Conservation (phyloP, 1,140 invertebrate species). For the Drosophila sucinea region DNA sequence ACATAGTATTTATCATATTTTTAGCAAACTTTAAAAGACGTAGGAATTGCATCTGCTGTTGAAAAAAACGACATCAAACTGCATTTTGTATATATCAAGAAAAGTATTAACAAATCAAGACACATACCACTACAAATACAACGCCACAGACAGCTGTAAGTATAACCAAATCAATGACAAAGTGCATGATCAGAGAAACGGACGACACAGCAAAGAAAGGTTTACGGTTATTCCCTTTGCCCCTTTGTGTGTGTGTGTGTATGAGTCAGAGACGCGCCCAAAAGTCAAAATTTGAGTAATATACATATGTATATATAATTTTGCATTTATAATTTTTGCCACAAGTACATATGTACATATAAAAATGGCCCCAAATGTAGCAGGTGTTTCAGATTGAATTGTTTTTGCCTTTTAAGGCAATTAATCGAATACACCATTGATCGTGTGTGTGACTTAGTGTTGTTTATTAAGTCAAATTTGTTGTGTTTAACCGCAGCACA, state of each 20-base stretch:
- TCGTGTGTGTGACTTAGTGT: conserved; percentile 21
- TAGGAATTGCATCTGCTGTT: conserved; percentile 30
- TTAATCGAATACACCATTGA: conserved; percentile 33
- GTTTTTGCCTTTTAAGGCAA: conserved; percentile 48
- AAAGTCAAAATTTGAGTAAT: conserved; percentile 34
- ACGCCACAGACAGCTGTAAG: conserved; percentile 41
- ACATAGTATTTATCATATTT: conserved; percentile 9
- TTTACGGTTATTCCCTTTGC: conserved; percentile 2
- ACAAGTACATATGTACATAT: conserved; percentile 1
- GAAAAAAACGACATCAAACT: conserved; percentile 13
- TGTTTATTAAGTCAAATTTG: conserved; percentile 53
- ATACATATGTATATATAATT: neutral
- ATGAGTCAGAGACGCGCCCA: conserved; percentile 50
- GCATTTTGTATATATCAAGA: conserved; percentile 14
- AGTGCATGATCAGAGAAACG: neutral
- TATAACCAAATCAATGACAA: conserved; percentile 14
- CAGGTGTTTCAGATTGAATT: conserved; percentile 11
- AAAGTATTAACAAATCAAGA: conserved; percentile 39
- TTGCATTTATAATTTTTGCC: conserved; percentile 22
- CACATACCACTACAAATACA: neutral
- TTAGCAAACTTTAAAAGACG: conserved; percentile 37
- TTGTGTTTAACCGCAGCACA: conserved; percentile 41
- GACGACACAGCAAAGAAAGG: neutral
- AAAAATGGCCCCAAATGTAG: conserved; percentile 16
- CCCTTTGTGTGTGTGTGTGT: conserved; percentile 24